Conservation (phyloP, 2,888 invertebrate species). For the Drosophila picticornis region DNA sequence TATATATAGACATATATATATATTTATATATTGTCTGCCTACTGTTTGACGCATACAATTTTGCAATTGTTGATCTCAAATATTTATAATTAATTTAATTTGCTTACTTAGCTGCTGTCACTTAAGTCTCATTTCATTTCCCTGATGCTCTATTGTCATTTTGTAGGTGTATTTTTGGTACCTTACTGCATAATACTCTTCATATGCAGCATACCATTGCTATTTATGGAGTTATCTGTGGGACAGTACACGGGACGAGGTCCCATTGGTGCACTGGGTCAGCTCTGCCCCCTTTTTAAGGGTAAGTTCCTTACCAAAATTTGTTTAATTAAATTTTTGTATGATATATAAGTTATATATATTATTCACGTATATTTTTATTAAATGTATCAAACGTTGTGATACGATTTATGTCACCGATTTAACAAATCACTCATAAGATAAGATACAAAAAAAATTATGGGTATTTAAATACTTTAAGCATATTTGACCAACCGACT, state of each 20-base stretch:
- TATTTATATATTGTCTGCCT: not conserved
- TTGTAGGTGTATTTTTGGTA: slow-evolving; percentile 95
- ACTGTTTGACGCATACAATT: slow-evolving; percentile 30
- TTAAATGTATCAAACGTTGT: not conserved
- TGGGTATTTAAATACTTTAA: not conserved
- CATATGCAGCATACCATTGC: slow-evolving; percentile 95
- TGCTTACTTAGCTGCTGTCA: slow-evolving; percentile 67
- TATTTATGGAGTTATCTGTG: slow-evolving; percentile 97
- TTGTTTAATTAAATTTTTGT: not conserved
- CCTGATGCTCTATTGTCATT: slow-evolving; percentile 21
- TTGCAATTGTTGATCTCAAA: slow-evolving; percentile 70
- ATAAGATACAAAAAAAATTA: not conserved
- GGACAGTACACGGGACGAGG: slow-evolving; percentile 97
- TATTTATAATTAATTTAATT: slow-evolving; percentile 80
- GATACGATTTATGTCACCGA: no score
- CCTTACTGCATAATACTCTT: slow-evolving; percentile 97
- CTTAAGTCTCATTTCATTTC: slow-evolving; percentile 20
- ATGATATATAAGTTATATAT: not conserved
- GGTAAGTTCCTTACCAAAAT: slow-evolving; percentile 86
- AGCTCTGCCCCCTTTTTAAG: slow-evolving; percentile 96
- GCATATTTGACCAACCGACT: not conserved
- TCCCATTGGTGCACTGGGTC: slow-evolving; percentile 95
- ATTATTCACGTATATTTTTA: not conserved
- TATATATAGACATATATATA: not conserved
- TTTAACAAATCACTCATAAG: not conserved